Base-by-base conservation (phyloP, 2,888 invertebrate species). In the Pollenia amentaria region DNA sequence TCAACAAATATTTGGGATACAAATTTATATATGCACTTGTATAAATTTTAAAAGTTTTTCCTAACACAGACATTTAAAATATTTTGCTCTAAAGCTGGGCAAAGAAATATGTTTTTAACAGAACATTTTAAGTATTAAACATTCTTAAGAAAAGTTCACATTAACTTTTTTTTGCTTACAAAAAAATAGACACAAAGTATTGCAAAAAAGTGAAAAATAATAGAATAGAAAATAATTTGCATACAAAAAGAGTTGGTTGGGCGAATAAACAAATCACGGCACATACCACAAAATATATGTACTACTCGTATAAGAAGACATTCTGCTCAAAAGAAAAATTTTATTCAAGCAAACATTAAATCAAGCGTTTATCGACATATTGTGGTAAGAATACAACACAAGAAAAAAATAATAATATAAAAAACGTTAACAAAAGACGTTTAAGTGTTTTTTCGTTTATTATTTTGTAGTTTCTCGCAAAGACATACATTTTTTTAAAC, bases 331-430 rank as follows among this genome's bases (percentile, higher is more conserved):
- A 67, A 51, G 46, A 60, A 73, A 53, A 69, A 60, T 84, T 78
- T 62, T 69, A 69, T 42, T 78, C 40, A 79, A 55, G 42, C 55
- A 72, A 72, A 80, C 46, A 79, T 60, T 73, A 78, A 84, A 51
- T 72, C 72, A 73, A 84, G 60, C 65, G 73, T 78, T 84, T 84
- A 78, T 78, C 48, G 73, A 67, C 29, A 78, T 60, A 62, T 44
- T 69, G 2, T 44, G 16, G 4, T 14, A 10, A 65, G 16, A 42
- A 29, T 11, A 40, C 9, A 76, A 51, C 2, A 67, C 44, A 51
- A 16, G 29, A 29, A 62, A 16, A 12, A 48, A 38, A 21, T 38
- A 65, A 9, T 2, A 44, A 29, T 3, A 51, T 40, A 46, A 65
- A 18, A 65, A 7, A 65, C n/a, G 12, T 46, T 1, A 40, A 64